Evolutionary conservation across 2,888 invertebrate genomes (phyloP).

Genomic region (Coleophora flavipennella): DNA sequence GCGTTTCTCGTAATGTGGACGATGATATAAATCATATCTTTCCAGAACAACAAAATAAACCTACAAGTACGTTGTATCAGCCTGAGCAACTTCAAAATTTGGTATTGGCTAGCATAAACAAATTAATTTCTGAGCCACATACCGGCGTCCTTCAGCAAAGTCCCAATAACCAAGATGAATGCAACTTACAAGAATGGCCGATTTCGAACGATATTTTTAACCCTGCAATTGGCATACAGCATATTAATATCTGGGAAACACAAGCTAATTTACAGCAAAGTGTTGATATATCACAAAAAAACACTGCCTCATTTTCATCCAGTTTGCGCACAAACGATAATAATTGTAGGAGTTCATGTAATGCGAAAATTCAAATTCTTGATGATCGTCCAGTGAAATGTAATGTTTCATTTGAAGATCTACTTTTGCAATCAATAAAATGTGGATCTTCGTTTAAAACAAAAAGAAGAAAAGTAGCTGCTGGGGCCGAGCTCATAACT

Average conservation of each 20-base stretch:
- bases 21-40: background rate
- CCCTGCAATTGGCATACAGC: background rate
- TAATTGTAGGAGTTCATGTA: background rate
- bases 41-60: background rate
- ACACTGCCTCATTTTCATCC: background rate
- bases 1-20: too few species aligned
- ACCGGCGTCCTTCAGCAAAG: background rate
- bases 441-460: constrained; percentile 4
- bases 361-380: background rate
- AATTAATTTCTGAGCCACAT: too few species aligned
- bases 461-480: constrained; percentile 6
- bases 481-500: constrained; percentile 10
- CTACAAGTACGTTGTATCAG: background rate
- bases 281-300: background rate
- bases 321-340: too few species aligned
- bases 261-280: too few species aligned
- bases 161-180: background rate
- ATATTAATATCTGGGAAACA: background rate
- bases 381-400: too few species aligned
- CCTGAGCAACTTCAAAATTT: background rate
- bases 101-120: background rate
- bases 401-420: constrained; percentile 9
- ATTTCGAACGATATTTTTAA: background rate
- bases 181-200: background rate
- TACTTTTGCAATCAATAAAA: constrained; percentile 9